Evolutionary conservation across 2,888 invertebrate genomes (phyloP).

Genomic region (Sphinx pinastri): DNA sequence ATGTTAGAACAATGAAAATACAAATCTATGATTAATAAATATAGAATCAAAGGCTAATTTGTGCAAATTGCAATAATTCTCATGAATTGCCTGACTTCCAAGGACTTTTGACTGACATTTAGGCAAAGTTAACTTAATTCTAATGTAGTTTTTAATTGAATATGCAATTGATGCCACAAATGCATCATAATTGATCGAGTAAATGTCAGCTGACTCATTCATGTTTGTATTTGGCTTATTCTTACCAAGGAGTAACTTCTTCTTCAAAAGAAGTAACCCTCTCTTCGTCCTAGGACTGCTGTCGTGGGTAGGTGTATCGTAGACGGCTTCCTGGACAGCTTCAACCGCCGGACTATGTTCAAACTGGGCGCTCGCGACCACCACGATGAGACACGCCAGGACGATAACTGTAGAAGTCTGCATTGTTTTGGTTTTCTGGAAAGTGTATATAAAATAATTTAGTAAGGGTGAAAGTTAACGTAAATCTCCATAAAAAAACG

Average conservation of each 20-base stretch:
- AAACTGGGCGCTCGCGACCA: slow-evolving; percentile 56
- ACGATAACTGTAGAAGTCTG: slow-evolving; percentile 71
- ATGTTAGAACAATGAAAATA: slow-evolving; percentile 23
- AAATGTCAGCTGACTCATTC: neutral
- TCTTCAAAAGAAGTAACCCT: slow-evolving; percentile 71
- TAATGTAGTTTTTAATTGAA: too few species aligned
- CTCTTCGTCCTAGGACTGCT: slow-evolving; percentile 71
- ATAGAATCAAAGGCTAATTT: slow-evolving; percentile 4
- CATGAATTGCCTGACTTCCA: neutral
- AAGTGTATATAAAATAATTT: slow-evolving; percentile 6
- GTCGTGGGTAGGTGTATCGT: slow-evolving; percentile 62
- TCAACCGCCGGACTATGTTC: slow-evolving; percentile 49
- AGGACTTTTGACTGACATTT: neutral
- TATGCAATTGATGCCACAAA: neutral
- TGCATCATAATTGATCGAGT: neutral
- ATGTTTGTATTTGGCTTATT: neutral
- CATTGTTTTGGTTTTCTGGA: slow-evolving; percentile 62
- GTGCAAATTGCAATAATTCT: neutral
- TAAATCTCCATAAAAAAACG: too few species aligned
- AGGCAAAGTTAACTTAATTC: neutral
- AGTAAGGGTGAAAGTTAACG: neutral
- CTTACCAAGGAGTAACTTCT: slow-evolving; percentile 76
- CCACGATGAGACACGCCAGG: slow-evolving; percentile 68
- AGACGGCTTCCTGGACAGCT: slow-evolving; percentile 52
- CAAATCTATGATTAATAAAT: neutral